Evolutionary conservation across 2,797 vertebrate species (phyloP).

Genomic region (Artibeus jamaicensis): DNA sequence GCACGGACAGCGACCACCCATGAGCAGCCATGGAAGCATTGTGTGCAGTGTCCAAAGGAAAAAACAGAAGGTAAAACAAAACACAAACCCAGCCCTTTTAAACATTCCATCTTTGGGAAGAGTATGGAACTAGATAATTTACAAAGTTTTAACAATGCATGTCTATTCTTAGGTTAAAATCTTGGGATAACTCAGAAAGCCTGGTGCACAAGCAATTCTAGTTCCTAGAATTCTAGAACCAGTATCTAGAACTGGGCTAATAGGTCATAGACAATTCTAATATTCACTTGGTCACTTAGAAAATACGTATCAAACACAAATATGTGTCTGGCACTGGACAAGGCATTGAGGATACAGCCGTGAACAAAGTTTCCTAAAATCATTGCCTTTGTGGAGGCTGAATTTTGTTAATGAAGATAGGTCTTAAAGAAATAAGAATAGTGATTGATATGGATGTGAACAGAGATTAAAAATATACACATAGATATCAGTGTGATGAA

Average conservation of each 20-base stretch:
- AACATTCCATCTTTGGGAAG: not conserved
- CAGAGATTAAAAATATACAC: not conserved
- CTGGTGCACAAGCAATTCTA: not conserved
- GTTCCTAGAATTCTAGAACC: not conserved
- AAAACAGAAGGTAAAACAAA: not conserved
- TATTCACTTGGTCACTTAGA: not conserved
- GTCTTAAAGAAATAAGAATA: not conserved
- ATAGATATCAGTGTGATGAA: not conserved
- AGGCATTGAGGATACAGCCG: not conserved
- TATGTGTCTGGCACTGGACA: not conserved
- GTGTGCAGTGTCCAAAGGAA: not conserved
- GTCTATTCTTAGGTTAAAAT: not conserved
- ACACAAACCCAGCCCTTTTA: not conserved
- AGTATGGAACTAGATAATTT: not conserved
- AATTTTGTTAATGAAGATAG: not conserved
- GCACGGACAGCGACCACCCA: not conserved
- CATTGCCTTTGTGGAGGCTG: not conserved
- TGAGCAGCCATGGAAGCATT: not conserved
- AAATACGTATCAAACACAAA: not conserved
- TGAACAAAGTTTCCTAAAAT: not conserved
- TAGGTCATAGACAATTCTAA: not conserved
- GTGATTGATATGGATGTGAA: not conserved
- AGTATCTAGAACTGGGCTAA: not conserved
- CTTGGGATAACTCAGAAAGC: not conserved
- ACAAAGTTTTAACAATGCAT: not conserved